Base-by-base conservation (phyloP, 2,888 invertebrate species). In the Elgonia sp. region DNA sequence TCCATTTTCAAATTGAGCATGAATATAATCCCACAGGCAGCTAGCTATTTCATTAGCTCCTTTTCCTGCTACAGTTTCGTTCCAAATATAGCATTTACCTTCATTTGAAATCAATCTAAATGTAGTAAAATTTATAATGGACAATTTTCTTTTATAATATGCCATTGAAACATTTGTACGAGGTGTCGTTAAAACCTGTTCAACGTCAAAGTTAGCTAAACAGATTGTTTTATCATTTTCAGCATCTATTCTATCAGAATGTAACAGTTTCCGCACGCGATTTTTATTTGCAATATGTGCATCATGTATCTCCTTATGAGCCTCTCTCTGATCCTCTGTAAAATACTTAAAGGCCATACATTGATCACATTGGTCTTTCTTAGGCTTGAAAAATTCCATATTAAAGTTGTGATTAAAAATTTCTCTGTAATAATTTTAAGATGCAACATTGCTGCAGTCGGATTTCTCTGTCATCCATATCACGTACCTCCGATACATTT, bases 41-140 rank as follows among this genome's bases (percentile, higher is more conserved):
- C 76, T 76, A 16, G 63, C 63, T 21, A 76, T 18, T 76, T 76
- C 76, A 37, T 76, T 76, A 1, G 20, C 63, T 42, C 76, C 76
- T 76, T 21, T 42, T 37, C 42, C 42, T 18, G 63, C 76, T 12
- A 40, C 40, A 1, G 63, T 76, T 40, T 76, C 76, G 37, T 76
- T 16, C 76, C 76, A 76, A 1, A 76, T 10, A 37, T 76, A 40
- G 39, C 76, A 76, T 14, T 42, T 8, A 9, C 63, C 76, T 50
- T 62, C 50, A 8, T 37, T 29, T 8, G n/a, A 10, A 5, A 14
- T 50, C 63, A 76, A 20, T 16, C 63, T 42, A 40, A 39, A 76
- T 8, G 50, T 50, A n/a, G 76, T 76, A 0, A 76, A 18, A 63
- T 76, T 76, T 7, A n/a, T 50, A 14, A 63, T 60, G 1, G 63